These are phyloP conservation scores for Acanthosepion lycidas DNA, from an alignment of 2,888 invertebrate species.

Conservation along the genomic window DNA sequence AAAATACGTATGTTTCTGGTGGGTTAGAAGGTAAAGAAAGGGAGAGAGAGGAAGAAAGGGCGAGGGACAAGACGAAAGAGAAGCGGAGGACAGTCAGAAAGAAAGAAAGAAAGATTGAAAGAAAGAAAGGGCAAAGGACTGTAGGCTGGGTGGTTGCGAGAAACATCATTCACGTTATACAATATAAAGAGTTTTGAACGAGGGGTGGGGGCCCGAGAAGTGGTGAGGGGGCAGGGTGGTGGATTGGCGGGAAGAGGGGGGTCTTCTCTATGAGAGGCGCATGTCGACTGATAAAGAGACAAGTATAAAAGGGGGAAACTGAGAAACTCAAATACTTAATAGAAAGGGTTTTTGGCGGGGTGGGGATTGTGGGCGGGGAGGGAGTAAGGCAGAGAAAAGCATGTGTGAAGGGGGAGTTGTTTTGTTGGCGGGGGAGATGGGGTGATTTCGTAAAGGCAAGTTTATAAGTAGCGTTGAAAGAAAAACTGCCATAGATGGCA, in stretches of 20 bases:
- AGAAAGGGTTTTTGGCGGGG: background rate
- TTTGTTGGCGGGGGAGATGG: background rate
- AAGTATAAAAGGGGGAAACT: background rate
- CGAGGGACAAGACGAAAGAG: background rate
- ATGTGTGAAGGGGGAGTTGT: background rate
- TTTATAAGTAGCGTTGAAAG: too few species aligned
- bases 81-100: too few species aligned
- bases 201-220: background rate
- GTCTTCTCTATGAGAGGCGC: background rate
- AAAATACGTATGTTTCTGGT: background rate
- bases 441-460: background rate
- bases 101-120: too few species aligned
- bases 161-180: background rate
- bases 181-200: slow-evolving; percentile 7
- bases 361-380: background rate
- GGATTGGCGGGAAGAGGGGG: background rate
- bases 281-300: slow-evolving; percentile 9
- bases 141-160: background rate
- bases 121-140: background rate
- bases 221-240: background rate
- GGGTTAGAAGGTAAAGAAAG: background rate
- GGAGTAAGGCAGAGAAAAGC: background rate
- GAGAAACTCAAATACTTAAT: slow-evolving; percentile 3
- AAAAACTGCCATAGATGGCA: background rate
- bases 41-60: background rate